Evolutionary conservation across 2,797 vertebrate species (phyloP).

Genomic region (Acipenser oxyrinchus): DNA sequence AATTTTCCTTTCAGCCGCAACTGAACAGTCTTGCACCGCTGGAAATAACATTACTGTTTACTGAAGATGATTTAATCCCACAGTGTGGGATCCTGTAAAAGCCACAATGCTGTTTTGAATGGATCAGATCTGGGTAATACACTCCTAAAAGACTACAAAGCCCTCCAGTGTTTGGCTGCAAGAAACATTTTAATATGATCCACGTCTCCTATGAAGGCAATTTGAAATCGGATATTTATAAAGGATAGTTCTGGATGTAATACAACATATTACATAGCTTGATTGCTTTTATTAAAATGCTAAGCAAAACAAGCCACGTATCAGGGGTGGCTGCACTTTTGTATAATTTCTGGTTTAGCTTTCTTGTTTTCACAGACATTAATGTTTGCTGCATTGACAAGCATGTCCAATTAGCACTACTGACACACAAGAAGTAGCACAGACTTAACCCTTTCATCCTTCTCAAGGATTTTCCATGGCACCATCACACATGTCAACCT

Average conservation of each 20-base stretch:
- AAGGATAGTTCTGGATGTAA: background rate
- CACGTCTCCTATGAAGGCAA: background rate
- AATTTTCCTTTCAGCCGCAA: background rate
- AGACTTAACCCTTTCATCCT: no score
- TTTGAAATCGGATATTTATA: background rate
- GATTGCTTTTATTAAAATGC: background rate
- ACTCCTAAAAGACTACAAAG: background rate
- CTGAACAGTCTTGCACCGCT: background rate
- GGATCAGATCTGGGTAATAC: background rate
- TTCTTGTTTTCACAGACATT: conserved; percentile 25
- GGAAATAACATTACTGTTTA: conserved; percentile 1
- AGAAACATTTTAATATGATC: background rate
- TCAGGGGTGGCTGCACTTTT: background rate
- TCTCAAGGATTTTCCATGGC: no score
- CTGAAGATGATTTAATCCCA: background rate
- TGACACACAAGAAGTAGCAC: no score
- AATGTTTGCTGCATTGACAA: conserved; percentile 20
- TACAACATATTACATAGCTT: background rate
- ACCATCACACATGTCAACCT: no score
- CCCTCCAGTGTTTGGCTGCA: background rate
- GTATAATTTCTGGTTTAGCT: conserved; percentile 37
- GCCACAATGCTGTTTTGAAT: background rate
- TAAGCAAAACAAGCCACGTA: background rate
- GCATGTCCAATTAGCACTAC: conserved; percentile 12
- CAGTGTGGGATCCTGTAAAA: conserved; percentile 1